Conservation (phyloP, 2,797 vertebrate species). For the Amazonetta brasiliensis region DNA sequence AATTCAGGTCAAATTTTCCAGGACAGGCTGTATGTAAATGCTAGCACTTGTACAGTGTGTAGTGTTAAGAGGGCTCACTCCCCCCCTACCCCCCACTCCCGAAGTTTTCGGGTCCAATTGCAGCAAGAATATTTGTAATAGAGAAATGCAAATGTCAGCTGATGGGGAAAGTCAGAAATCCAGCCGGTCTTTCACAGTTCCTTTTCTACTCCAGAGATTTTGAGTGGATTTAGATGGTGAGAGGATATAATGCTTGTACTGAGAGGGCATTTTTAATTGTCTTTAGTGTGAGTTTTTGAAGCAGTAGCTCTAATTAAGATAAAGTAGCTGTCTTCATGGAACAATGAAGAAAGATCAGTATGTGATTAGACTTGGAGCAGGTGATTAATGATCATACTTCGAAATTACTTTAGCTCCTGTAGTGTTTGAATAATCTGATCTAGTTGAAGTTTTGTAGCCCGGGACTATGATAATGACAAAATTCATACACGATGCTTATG, state of each 20-base stretch:
- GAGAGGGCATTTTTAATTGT: background rate
- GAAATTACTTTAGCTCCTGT: slow-evolving; percentile 41
- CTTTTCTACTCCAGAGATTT: background rate
- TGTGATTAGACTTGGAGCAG: background rate
- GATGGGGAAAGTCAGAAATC: background rate
- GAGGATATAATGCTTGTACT: background rate
- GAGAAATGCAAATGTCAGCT: background rate
- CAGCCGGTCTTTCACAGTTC: background rate
- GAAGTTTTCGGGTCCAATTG: background rate
- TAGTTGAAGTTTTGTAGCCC: background rate
- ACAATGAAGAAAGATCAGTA: slow-evolving; percentile 31
- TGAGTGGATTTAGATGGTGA: background rate
- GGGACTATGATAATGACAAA: background rate
- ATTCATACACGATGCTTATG: background rate
- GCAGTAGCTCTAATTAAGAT: slow-evolving; percentile 34
- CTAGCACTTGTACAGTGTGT: background rate
- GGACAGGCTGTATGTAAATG: background rate
- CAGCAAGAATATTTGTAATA: background rate
- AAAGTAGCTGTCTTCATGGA: slow-evolving; percentile 36
- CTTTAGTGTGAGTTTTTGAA: slow-evolving; percentile 37
- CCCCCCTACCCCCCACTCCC: too few relatives aligned
- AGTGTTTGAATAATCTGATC: slow-evolving; percentile 16
- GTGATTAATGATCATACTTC: slow-evolving; percentile 46
- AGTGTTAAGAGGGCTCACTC: background rate
- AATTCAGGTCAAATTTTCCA: background rate